Conservation (phyloP, 2,888 invertebrate genomes). For the Graphium colonna region DNA sequence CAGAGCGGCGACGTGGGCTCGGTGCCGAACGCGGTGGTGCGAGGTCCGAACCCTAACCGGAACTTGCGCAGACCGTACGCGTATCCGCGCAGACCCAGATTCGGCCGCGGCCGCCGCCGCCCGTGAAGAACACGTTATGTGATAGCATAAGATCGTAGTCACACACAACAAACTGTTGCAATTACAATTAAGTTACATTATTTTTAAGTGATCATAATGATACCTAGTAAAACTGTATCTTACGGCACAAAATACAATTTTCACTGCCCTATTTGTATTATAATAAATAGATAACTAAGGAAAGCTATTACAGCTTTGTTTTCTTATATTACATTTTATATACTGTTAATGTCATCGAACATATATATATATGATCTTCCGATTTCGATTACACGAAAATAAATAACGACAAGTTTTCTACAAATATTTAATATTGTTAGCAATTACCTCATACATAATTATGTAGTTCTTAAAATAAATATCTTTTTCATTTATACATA, state of each 20-base stretch:
- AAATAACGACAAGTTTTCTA: not conserved
- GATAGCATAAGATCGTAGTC: conserved; percentile 3
- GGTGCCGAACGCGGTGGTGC: conserved; percentile 56
- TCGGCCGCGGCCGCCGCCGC: conserved; percentile 48
- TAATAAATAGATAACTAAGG: conserved; percentile 9
- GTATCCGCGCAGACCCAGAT: conserved; percentile 30
- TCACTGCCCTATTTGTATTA: conserved; percentile 22
- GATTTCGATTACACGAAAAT: not conserved
- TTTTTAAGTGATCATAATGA: not conserved
- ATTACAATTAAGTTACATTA: conserved; percentile 14
- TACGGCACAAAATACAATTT: not conserved
- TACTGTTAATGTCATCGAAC: not conserved
- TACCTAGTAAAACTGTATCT: not conserved
- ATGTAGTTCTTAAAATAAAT: not conserved
- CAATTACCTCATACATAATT: conserved; percentile 6
- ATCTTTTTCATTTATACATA: not conserved
- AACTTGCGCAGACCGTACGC: conserved; percentile 28
- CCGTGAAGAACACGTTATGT: conserved; percentile 14
- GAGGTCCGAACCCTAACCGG: conserved; percentile 33
- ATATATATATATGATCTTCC: not conserved
- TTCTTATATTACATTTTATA: not conserved
- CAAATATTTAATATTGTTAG: not conserved
- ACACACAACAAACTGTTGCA: not conserved
- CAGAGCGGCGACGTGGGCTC: conserved; percentile 46
- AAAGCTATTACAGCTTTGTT: not conserved